Percentiles rank a stretch among this genome's conserved stretches.
phyloP scores from a whole-genome alignment of 2,888 invertebrate genomes.

The Pseudococcus longispinus region DNA sequence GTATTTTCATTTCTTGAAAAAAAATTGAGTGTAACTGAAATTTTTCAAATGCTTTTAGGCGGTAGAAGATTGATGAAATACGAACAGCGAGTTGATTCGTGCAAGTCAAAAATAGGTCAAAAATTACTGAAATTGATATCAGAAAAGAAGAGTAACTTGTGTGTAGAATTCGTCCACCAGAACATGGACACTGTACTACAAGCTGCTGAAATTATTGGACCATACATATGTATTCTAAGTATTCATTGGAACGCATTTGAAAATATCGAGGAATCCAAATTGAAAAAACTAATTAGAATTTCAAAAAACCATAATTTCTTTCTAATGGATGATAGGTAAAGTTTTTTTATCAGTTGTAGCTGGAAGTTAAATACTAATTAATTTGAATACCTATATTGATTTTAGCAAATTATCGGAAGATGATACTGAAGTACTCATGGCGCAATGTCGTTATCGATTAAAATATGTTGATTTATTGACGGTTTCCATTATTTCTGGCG shows the following conservation, averaged over 20 bases:
- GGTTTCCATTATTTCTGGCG: not conserved
- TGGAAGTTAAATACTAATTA: not conserved
- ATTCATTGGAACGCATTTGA: not conserved
- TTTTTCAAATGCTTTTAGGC: not conserved
- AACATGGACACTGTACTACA: not conserved
- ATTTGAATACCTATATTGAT: not conserved
- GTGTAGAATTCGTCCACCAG: not conserved
- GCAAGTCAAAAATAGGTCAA: conserved; percentile 9
- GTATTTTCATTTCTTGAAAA: not conserved
- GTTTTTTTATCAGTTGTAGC: not conserved
- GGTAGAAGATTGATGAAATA: not conserved
- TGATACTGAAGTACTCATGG: not conserved
- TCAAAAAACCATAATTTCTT: conserved; percentile 24
- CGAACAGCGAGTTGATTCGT: not conserved
- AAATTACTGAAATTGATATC: conserved; percentile 32
- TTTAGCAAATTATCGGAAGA: conserved; percentile 46
- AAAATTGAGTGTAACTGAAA: not conserved
- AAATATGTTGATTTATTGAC: conserved; percentile 47
- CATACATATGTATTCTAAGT: conserved; percentile 37
- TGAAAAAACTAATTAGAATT: not conserved
- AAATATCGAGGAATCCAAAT: not conserved
- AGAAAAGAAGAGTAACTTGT: conserved; percentile 42
- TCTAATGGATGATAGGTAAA: conserved; percentile 44
- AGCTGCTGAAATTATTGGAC: conserved; percentile 46
- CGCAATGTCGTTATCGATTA: not conserved